These are phyloP conservation scores for Helicoverpa zea DNA, from an alignment of 1,140 invertebrate species.

Conservation along the genomic window DNA sequence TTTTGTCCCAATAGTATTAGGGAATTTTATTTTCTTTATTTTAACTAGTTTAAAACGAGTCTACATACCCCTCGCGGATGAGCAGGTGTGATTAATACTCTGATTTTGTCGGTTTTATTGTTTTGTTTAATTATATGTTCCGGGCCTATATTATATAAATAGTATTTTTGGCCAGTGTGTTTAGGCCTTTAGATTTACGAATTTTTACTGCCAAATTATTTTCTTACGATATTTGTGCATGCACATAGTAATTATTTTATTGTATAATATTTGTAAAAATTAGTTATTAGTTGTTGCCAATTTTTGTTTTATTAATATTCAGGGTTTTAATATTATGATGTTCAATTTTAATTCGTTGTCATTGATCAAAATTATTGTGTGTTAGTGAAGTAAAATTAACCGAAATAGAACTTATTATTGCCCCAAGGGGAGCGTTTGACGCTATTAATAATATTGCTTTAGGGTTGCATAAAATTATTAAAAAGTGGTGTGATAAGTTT, in stretches of 20 bases:
- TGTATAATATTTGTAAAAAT: conserved; percentile 83
- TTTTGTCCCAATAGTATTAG: conserved; percentile 87
- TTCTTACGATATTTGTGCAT: conserved; percentile 86
- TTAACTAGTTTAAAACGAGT: conserved; percentile 82
- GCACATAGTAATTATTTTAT: conserved; percentile 86
- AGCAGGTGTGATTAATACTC: conserved; percentile 85
- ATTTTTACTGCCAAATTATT: conserved; percentile 87
- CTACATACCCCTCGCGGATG: conserved; percentile 78
- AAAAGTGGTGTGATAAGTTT: conserved; percentile 86
- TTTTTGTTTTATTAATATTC: conserved; percentile 85
- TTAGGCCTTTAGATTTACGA: conserved; percentile 85
- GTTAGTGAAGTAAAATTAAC: conserved; percentile 85
- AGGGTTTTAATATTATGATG: conserved; percentile 84
- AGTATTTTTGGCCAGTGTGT: conserved; percentile 84
- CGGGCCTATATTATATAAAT: conserved; percentile 83
- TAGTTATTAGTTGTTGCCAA: conserved; percentile 86
- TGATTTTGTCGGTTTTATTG: conserved; percentile 81
- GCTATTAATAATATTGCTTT: conserved; percentile 85
- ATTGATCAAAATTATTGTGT: conserved; percentile 86
- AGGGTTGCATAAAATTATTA: conserved; percentile 85
- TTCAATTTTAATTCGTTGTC: conserved; percentile 84
- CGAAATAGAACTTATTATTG: conserved; percentile 82
- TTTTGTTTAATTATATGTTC: conserved; percentile 82
- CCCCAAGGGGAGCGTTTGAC: conserved; percentile 86
- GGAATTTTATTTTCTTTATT: conserved; percentile 86